Evolutionary conservation across 2,797 vertebrate genomes (phyloP).

Genomic region (Remorina albescens): DNA sequence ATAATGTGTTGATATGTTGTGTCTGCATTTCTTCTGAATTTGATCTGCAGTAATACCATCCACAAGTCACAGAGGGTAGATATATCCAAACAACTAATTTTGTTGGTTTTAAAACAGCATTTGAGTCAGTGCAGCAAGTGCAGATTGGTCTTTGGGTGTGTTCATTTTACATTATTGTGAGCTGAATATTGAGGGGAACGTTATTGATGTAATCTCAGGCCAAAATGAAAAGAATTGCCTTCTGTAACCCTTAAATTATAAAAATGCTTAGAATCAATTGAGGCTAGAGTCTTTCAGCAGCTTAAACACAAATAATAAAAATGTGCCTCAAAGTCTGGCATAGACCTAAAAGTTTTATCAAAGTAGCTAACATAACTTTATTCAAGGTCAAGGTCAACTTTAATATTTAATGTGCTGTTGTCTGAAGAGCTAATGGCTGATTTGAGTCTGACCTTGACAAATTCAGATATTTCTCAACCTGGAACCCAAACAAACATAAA

Average conservation of each 20-base stretch:
- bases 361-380: constrained; percentile 14
- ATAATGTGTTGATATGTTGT: not conserved
- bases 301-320: too few species aligned
- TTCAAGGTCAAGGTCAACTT: not conserved
- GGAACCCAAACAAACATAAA: constrained; percentile 1
- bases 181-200: too few species aligned
- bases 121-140: not conserved
- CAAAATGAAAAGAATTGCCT: not conserved
- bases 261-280: too few species aligned
- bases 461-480: not conserved
- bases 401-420: not conserved
- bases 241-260: too few species aligned
- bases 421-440: not conserved
- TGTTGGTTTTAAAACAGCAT: not conserved
- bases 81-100: not conserved
- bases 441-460: constrained; percentile 6
- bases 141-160: too few species aligned
- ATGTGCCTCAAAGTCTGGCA: too few species aligned
- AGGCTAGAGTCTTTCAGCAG: not conserved
- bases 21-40: not conserved
- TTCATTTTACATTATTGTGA: not conserved
- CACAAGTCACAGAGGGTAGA: not conserved
- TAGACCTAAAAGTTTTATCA: not conserved
- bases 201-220: too few species aligned
- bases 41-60: not conserved